Evolutionary conservation across 1,140 invertebrate genomes (phyloP).

Genomic region (Trachymyrmex cornetzi): DNA sequence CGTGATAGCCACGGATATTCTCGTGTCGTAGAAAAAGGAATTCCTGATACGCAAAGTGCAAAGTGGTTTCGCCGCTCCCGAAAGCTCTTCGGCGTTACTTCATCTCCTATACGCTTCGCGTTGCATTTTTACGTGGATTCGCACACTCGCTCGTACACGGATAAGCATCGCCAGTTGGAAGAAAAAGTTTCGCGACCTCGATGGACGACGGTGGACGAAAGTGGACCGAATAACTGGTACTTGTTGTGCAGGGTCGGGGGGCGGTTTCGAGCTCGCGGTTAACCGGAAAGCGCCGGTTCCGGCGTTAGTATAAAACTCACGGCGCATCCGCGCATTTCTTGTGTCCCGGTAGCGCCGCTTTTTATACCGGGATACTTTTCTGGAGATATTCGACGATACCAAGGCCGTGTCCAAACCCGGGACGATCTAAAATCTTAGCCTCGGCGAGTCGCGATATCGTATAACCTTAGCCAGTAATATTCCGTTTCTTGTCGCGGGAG

Average conservation of each 20-base stretch:
- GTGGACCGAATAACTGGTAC: constrained; percentile 65
- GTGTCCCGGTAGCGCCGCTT: constrained; percentile 43
- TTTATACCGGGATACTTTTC: constrained; percentile 24
- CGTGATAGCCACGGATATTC: constrained; percentile 48
- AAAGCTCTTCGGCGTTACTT: constrained; percentile 61
- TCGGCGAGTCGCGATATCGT: constrained; percentile 21
- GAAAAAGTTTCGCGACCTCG: constrained; percentile 67
- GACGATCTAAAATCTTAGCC: constrained; percentile 23
- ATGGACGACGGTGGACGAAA: constrained; percentile 52
- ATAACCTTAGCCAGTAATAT: constrained; percentile 43
- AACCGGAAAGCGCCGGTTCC: constrained; percentile 71
- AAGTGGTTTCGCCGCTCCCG: constrained; percentile 39
- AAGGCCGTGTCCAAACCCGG: background rate
- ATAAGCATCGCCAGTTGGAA: background rate
- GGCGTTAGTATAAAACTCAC: constrained; percentile 65
- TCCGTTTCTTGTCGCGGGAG: background rate
- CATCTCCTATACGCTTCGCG: constrained; percentile 55
- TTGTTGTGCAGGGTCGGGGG: constrained; percentile 59
- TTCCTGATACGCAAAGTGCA: constrained; percentile 65
- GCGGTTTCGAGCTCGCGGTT: constrained; percentile 72
- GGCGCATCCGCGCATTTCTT: constrained; percentile 61
- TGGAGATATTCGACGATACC: constrained; percentile 1
- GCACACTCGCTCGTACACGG: background rate
- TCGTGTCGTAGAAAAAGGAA: constrained; percentile 66
- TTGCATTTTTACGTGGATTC: constrained; percentile 31